A percentile compares a stretch with the other conserved stretches of the same genome.
phyloP scores from a whole-genome alignment of 2,888 invertebrate species.

The Acanthococcus lagerstroemiae region DNA sequence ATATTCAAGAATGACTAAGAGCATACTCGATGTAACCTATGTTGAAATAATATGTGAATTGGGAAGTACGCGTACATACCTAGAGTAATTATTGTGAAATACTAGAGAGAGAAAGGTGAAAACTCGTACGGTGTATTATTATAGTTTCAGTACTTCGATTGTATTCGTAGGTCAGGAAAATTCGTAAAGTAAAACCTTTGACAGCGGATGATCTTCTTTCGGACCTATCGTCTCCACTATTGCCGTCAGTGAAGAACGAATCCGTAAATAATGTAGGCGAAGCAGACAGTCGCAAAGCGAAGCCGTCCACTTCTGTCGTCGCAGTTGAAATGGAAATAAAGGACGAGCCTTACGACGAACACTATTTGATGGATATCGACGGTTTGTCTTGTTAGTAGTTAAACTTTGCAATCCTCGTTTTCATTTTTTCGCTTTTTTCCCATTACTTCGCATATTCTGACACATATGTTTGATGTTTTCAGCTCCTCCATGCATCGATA shows the following conservation, averaged over 20 bases:
- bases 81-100: no score
- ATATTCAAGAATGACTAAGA: no score
- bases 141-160: neutral
- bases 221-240: slow-evolving; percentile 28
- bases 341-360: slow-evolving; percentile 48
- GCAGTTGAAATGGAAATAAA: slow-evolving; percentile 37
- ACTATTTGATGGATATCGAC: slow-evolving; percentile 50
- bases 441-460: neutral
- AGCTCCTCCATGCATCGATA: slow-evolving; percentile 4
- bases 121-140: neutral
- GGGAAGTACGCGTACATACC: no score
- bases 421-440: neutral
- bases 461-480: neutral
- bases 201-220: slow-evolving; percentile 60
- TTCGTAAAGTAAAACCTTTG: slow-evolving; percentile 51
- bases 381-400: slow-evolving; percentile 46
- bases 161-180: slow-evolving; percentile 48
- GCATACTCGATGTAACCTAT: no score
- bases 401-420: slow-evolving; percentile 5
- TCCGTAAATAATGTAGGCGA: slow-evolving; percentile 32
- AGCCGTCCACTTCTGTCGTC: no score
- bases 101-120: no score
- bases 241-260: slow-evolving; percentile 15
- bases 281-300: no score
- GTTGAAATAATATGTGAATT: no score